Percentiles rank a stretch among this genome's conserved stretches.
These are phyloP conservation scores for Caenorhabditis imperialis DNA, from an alignment of 2,888 invertebrate species.

Conservation along the genomic window DNA sequence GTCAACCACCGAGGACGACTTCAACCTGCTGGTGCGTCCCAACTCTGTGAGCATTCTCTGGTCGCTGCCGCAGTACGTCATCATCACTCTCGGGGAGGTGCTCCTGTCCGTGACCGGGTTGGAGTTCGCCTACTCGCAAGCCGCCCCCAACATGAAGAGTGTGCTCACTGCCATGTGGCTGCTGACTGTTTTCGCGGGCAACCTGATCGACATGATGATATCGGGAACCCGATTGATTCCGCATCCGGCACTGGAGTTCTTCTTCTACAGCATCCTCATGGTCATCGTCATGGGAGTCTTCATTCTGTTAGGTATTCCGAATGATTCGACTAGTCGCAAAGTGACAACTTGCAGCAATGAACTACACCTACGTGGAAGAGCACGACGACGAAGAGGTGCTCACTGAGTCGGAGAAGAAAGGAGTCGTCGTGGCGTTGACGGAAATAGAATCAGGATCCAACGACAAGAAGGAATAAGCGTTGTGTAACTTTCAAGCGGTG, in stretches of 20 bases:
- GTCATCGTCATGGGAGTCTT: slow-evolving; percentile 72
- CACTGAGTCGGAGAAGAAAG: neutral
- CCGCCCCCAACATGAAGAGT: slow-evolving; percentile 93
- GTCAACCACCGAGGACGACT: slow-evolving; percentile 41
- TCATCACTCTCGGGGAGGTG: slow-evolving; percentile 92
- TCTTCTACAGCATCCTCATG: slow-evolving; percentile 77
- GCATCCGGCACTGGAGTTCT: slow-evolving; percentile 75
- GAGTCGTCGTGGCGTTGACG: slow-evolving; percentile 1
- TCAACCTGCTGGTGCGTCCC: slow-evolving; percentile 62
- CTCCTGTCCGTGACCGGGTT: slow-evolving; percentile 96
- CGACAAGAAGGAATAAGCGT: slow-evolving; percentile 20
- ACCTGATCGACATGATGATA: slow-evolving; percentile 91
- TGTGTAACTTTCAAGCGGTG: neutral
- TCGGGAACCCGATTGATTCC: slow-evolving; percentile 69
- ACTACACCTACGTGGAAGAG: slow-evolving; percentile 63
- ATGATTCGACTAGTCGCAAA: no score
- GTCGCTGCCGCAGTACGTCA: slow-evolving; percentile 92
- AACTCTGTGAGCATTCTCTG: slow-evolving; percentile 74
- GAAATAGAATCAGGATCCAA: slow-evolving; percentile 18
- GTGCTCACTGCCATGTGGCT: slow-evolving; percentile 90
- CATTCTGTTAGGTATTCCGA: slow-evolving; percentile 63
- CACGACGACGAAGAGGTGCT: slow-evolving; percentile 27
- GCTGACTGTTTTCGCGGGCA: slow-evolving; percentile 92
- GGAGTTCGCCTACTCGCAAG: slow-evolving; percentile 92
- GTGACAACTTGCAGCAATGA: slow-evolving; percentile 63